These are phyloP conservation scores for Zosterops pallidus DNA, from an alignment of 2,113 vertebrate genomes.

Conservation along the genomic window DNA sequence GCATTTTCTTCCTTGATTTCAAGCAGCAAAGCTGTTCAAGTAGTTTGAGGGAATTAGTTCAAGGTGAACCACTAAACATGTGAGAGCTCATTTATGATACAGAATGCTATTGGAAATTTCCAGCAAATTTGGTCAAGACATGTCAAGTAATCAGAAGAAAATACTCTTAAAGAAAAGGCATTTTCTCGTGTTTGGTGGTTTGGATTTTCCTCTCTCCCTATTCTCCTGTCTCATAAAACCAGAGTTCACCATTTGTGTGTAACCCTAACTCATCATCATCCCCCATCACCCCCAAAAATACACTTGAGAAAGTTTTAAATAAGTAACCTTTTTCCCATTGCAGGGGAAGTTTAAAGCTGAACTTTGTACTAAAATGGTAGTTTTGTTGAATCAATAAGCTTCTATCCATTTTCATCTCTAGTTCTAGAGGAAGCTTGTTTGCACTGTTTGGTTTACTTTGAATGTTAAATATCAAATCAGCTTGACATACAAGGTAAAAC, in stretches of 20 bases:
- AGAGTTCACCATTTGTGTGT: neutral
- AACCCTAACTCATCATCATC: rapidly evolving
- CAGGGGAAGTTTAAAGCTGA: constrained; percentile 27
- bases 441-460: constrained; percentile 44
- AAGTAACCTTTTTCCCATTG: neutral
- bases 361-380: constrained; percentile 41
- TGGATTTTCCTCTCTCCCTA: neutral
- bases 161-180: rapidly evolving
- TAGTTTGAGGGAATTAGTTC: neutral
- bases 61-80: neutral
- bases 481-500: neutral
- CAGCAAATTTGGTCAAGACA: neutral
- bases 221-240: neutral
- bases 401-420: constrained; percentile 36
- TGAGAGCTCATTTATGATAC: neutral
- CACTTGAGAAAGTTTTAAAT: neutral
- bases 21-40: neutral
- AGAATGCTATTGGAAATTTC: neutral
- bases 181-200: neutral
- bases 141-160: neutral
- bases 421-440: constrained; percentile 9
- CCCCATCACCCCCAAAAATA: neutral
- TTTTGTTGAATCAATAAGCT: constrained; percentile 45
- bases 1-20: neutral
- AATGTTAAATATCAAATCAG: constrained; percentile 63